Base-by-base conservation (phyloP, 2,888 invertebrate species). In the Keiferia lycopersicella region DNA sequence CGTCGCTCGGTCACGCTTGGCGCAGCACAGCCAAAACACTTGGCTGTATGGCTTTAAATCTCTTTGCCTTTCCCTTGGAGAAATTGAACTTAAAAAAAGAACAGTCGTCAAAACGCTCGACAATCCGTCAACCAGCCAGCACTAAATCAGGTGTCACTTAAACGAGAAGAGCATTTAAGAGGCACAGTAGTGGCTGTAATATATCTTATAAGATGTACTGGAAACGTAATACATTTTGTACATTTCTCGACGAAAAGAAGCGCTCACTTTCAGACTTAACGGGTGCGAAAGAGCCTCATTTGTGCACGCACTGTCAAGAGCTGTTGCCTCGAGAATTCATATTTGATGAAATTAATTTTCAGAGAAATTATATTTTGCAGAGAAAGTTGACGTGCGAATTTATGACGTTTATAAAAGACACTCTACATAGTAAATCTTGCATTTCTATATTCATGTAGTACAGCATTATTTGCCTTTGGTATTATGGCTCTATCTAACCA, bases 121-220 rank as follows among this genome's bases (percentile, higher is more conserved):
- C 66, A 64, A 72, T 71, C 70, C 68, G 69, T 71, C 70, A 72
- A 59, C 56, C 34, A 34, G 26, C 30, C 59, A 53, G 20, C 45
- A 61, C 66, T 71, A 70, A 72, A 75, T 70, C 68, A 70, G 63
- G 53, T 45, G 66, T 69, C 68, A 68, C 69, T 70, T 69, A 70
- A 72, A 71, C 64, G 65, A 68, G 67, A 30, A 34, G 26, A 30
- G 30, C 56, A 56, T 56, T 56, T 56, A 56, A 56, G 56, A 8
- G 16, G 56, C 16, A 10, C 11, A 30, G n/a, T 67, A 66, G 65
- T 65, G 62, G 67, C 64, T 61, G 63, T 70, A 68, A 71, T 71
- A 67, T 70, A 69, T 70, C 66, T 69, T 62, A 34, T 59, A 58
- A 64, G 67, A 62, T 70, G 66, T 66, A 71, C 56, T 34, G 56